These are phyloP conservation scores for Phenganax subtilis DNA, from an alignment of 92 coral and sea anemone genomes.

Conservation along the genomic window DNA sequence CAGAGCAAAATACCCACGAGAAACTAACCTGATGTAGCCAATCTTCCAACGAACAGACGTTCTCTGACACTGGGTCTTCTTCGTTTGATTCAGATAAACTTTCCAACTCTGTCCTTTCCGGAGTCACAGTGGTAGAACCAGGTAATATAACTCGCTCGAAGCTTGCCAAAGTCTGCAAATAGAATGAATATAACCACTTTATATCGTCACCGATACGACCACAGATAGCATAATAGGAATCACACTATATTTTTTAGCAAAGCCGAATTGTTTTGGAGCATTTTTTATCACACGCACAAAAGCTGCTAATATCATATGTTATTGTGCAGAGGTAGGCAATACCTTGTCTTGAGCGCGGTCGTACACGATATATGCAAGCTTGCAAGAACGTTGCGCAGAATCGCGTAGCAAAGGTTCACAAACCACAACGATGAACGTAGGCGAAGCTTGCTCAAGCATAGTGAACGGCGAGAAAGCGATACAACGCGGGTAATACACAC, in stretches of 20 bases:
- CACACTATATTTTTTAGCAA: not conserved
- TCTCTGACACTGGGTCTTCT: not conserved
- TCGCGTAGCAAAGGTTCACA: slow-evolving; percentile 15
- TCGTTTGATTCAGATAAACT: not conserved
- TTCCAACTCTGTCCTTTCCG: slow-evolving; percentile 26
- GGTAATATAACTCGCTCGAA: slow-evolving; percentile 24
- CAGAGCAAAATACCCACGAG: not conserved
- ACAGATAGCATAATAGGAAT: not conserved
- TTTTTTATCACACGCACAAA: slow-evolving; percentile 22
- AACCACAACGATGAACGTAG: slow-evolving; percentile 9
- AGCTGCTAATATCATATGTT: not conserved
- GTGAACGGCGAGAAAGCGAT: not conserved
- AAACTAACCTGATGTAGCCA: slow-evolving; percentile 23
- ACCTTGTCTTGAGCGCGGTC: slow-evolving; percentile 32
- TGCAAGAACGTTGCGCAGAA: not conserved
- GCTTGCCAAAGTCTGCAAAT: slow-evolving; percentile 27
- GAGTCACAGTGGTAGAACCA: not conserved
- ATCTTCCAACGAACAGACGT: not conserved
- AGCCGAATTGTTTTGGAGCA: not conserved
- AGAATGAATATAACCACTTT: not conserved
- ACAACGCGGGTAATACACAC: not conserved
- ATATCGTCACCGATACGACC: not conserved
- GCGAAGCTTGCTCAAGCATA: slow-evolving; percentile 24
- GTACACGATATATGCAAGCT: slow-evolving; percentile 33
- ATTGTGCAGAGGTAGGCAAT: not conserved